Evolutionary conservation across 2,888 invertebrate species (phyloP).

Genomic region (Saturnia pavonia): DNA sequence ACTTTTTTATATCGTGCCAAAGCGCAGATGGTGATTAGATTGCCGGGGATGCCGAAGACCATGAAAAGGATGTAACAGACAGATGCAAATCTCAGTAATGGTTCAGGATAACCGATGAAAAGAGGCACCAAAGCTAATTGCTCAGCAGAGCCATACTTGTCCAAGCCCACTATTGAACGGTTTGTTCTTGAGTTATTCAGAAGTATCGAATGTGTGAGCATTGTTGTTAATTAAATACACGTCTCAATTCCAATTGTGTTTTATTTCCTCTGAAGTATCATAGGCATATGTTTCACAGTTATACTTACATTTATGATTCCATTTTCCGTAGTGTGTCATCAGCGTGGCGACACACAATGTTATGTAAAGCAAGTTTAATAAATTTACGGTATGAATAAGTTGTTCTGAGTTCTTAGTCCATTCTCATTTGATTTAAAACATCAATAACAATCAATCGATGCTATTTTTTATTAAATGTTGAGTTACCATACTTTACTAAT

Average conservation of each 20-base stretch:
- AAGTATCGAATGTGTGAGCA: background rate
- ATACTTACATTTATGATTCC: background rate
- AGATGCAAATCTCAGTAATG: constrained; percentile 20
- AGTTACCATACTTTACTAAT: too few species aligned
- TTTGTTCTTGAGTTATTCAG: background rate
- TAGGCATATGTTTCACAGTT: background rate
- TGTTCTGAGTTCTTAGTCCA: too few species aligned
- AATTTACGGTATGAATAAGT: too few species aligned
- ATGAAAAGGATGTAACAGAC: constrained; percentile 71
- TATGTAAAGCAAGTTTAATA: background rate
- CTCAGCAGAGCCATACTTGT: constrained; percentile 20
- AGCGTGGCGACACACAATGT: background rate
- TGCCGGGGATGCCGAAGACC: constrained; percentile 85
- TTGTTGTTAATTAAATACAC: background rate
- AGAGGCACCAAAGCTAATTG: constrained; percentile 18
- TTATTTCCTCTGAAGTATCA: background rate
- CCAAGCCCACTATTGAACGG: constrained; percentile 14
- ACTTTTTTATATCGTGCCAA: constrained; percentile 82
- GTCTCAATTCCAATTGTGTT: background rate
- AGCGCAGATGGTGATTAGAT: constrained; percentile 85
- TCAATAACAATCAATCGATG: too few species aligned
- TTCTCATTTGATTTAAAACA: too few species aligned
- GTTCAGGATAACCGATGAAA: constrained; percentile 23
- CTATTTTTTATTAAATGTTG: too few species aligned
- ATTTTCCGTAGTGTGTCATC: background rate